Evolutionary conservation across 2,113 vertebrate species (phyloP).

Genomic region (Centropristis striata): DNA sequence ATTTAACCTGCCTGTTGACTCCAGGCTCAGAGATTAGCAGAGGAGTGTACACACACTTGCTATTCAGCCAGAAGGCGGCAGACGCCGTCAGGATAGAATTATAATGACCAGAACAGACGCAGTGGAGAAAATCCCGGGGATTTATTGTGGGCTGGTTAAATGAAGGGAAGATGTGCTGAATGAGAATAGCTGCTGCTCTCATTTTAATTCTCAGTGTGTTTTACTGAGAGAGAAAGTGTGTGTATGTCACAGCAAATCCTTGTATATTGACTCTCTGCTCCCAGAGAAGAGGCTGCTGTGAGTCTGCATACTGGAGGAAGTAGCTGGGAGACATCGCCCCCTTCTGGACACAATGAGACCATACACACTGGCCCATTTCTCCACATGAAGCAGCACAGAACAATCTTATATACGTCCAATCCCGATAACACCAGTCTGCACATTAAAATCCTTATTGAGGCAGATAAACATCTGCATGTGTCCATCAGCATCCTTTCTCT

Average conservation of each 20-base stretch:
- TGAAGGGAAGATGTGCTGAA: slow-evolving; percentile 52
- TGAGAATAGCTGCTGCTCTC: slow-evolving; percentile 49
- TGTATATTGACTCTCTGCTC: slow-evolving; percentile 53
- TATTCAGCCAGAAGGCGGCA: slow-evolving; percentile 58
- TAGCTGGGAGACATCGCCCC: slow-evolving; percentile 44
- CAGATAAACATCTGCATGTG: neutral
- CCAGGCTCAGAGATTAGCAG: slow-evolving; percentile 67
- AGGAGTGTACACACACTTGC: slow-evolving; percentile 67
- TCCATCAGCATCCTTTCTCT: neutral
- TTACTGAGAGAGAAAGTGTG: slow-evolving; percentile 8
- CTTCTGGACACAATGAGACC: slow-evolving; percentile 57
- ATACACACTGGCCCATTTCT: neutral
- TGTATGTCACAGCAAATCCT: slow-evolving; percentile 31
- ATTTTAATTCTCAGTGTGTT: slow-evolving; percentile 37
- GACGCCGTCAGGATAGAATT: slow-evolving; percentile 60
- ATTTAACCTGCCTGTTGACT: slow-evolving; percentile 80
- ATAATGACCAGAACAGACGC: slow-evolving; percentile 73
- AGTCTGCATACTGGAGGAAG: slow-evolving; percentile 45
- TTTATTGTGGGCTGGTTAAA: slow-evolving; percentile 69
- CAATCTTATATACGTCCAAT: neutral
- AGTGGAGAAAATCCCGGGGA: slow-evolving; percentile 68
- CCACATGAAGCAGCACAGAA: neutral
- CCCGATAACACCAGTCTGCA: neutral
- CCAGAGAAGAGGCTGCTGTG: slow-evolving; percentile 14
- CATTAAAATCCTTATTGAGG: neutral